Conservation (phyloP, 2,888 invertebrate species). For the Andrena camellia region DNA sequence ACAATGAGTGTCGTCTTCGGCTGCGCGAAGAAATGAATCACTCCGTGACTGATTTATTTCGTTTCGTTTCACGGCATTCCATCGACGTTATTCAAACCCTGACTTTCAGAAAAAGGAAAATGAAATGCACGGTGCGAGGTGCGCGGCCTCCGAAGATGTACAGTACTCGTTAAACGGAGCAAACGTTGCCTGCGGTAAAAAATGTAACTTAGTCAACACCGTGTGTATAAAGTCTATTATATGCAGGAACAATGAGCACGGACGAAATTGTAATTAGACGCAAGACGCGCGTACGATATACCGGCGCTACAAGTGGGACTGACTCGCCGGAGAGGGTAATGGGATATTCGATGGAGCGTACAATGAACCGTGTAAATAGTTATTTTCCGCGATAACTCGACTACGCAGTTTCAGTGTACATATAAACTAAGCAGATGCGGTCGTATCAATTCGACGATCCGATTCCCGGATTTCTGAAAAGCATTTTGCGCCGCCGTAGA, state of each 20-base stretch:
- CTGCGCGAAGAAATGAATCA: conserved; percentile 1
- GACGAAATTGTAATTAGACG: conserved; percentile 50
- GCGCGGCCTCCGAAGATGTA: too few species aligned
- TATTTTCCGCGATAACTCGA: conserved; percentile 39
- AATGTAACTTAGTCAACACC: background rate
- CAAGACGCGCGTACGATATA: conserved; percentile 43
- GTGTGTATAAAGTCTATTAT: background rate
- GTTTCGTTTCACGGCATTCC: background rate
- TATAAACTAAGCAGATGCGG: background rate
- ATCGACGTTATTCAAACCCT: background rate
- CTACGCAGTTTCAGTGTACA: conserved; percentile 1
- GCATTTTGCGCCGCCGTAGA: too few species aligned
- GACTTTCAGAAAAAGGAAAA: conserved; percentile 1
- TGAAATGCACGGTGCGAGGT: background rate
- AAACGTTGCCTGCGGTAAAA: background rate
- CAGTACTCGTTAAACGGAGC: background rate
- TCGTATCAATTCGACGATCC: background rate
- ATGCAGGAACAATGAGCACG: conserved; percentile 19
- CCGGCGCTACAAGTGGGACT: conserved; percentile 22
- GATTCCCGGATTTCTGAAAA: background rate
- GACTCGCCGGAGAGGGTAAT: conserved; percentile 15
- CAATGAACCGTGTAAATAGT: conserved; percentile 44
- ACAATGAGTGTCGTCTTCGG: conserved; percentile 8
- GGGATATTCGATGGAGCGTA: conserved; percentile 33
- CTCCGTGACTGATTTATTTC: conserved; percentile 19